These are phyloP conservation scores for Plagiodera versicolora DNA, from an alignment of 2,888 invertebrate species.

Conservation along the genomic window DNA sequence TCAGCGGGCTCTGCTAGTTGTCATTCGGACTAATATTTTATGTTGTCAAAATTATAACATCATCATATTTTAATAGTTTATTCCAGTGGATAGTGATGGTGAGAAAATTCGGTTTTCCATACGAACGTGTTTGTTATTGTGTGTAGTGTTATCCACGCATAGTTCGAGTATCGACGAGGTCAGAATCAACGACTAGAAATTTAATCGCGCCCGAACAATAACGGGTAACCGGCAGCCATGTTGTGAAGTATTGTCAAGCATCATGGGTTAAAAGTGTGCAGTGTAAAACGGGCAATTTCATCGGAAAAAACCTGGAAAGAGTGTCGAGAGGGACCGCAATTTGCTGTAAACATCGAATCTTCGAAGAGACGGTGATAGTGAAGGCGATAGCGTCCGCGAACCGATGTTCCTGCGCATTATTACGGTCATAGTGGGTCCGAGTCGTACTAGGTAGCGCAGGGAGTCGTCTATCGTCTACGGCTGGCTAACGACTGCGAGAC, in stretches of 20 bases:
- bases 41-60: conserved; percentile 53
- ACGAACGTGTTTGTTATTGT: background rate
- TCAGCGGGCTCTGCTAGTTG: conserved; percentile 32
- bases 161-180: background rate
- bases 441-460: conserved; percentile 56
- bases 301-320: conserved; percentile 35
- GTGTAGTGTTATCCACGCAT: background rate
- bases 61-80: conserved; percentile 49
- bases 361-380: conserved; percentile 45
- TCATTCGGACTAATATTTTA: conserved; percentile 52
- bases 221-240: conserved; percentile 57
- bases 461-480: conserved; percentile 49
- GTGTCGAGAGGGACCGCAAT: conserved; percentile 35
- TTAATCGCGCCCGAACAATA: conserved; percentile 46
- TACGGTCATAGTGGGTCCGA: conserved; percentile 54
- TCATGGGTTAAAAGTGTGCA: conserved; percentile 54
- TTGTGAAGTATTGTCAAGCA: conserved; percentile 55
- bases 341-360: conserved; percentile 41
- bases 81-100: conserved; percentile 22
- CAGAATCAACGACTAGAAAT: background rate
- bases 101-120: conserved; percentile 14
- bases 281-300: conserved; percentile 32
- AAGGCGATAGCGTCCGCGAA: conserved; percentile 48
- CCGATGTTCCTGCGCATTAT: conserved; percentile 56
- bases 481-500: conserved; percentile 48